Evolutionary conservation across 1,140 invertebrate species (phyloP).

Genomic region (Tetranychus urticae): DNA sequence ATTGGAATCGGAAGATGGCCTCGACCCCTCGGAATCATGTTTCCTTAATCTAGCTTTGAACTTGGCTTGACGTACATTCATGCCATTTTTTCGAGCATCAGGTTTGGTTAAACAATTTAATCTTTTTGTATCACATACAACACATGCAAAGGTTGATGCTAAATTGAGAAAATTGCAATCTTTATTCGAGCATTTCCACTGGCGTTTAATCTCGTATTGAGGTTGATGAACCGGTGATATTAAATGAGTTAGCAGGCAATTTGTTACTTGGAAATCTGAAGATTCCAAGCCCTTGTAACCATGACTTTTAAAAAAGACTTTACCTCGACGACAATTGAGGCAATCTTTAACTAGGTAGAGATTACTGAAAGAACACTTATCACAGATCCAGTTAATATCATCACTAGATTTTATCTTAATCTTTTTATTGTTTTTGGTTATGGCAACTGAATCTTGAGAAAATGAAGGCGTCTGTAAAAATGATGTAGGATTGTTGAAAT

Average conservation of each 20-base stretch:
- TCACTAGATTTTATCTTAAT: neutral
- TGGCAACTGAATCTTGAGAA: neutral
- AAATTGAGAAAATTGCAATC: constrained; percentile 4
- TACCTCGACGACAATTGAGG: neutral
- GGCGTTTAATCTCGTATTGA: neutral
- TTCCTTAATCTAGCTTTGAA: constrained; percentile 2
- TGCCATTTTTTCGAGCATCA: constrained; percentile 2
- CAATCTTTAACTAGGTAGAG: neutral
- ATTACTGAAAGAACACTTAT: constrained; percentile 8
- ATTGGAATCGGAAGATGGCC: constrained; percentile 2
- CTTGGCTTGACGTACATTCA: neutral
- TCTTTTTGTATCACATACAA: constrained; percentile 12
- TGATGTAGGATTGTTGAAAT: neutral
- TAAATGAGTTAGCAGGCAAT: neutral
- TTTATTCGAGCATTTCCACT: neutral
- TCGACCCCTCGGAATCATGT: constrained; percentile 6
- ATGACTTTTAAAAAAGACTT: too few relatives aligned
- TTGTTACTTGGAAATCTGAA: neutral
- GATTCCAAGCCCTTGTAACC: too few relatives aligned
- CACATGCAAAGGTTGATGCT: constrained; percentile 13
- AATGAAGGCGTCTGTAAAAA: neutral
- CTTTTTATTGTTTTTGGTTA: neutral
- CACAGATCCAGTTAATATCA: constrained; percentile 8
- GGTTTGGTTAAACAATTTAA: constrained; percentile 6
- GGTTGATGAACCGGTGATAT: constrained; percentile 7